A percentile compares a stretch with the other conserved stretches of the same genome.
Conservation (phyloP, 2,113 vertebrate species). For the Progne subis region DNA sequence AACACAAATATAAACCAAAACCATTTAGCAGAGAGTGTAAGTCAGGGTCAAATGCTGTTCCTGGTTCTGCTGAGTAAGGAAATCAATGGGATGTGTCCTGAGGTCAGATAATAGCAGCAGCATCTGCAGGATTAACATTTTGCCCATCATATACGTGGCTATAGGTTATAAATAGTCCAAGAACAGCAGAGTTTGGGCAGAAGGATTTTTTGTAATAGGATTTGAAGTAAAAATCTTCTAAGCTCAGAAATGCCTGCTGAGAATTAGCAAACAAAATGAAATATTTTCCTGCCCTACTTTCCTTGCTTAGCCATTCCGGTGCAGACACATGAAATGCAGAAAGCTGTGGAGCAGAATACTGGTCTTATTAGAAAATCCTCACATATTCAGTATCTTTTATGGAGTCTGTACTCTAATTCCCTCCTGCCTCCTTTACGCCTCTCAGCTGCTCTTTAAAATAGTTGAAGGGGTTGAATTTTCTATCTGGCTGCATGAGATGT, state of each 20-base stretch:
- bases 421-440: background rate
- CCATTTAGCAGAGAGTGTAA: background rate
- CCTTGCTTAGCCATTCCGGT: background rate
- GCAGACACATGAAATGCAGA: background rate
- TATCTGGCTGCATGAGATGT: background rate
- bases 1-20: background rate
- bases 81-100: slow-evolving; percentile 27
- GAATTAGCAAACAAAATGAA: slow-evolving; percentile 29
- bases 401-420: background rate
- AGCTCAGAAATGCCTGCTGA: slow-evolving; percentile 40
- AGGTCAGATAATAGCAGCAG: background rate
- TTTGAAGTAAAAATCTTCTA: slow-evolving; percentile 52
- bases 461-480: background rate
- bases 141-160: background rate
- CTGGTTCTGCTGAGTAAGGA: slow-evolving; percentile 36
- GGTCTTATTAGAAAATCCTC: background rate
- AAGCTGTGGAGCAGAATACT: background rate
- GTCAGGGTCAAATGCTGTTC: slow-evolving; percentile 10
- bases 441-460: background rate
- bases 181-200: background rate
- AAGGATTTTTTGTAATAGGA: slow-evolving; percentile 8
- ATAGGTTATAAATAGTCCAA: slow-evolving; percentile 47
- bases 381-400: background rate
- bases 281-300: slow-evolving; percentile 58
- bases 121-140: slow-evolving; percentile 18